Percentiles rank a stretch among this genome's conserved stretches.
Conservation (phyloP, 2,888 invertebrate genomes). For the Anthrax anthrax region DNA sequence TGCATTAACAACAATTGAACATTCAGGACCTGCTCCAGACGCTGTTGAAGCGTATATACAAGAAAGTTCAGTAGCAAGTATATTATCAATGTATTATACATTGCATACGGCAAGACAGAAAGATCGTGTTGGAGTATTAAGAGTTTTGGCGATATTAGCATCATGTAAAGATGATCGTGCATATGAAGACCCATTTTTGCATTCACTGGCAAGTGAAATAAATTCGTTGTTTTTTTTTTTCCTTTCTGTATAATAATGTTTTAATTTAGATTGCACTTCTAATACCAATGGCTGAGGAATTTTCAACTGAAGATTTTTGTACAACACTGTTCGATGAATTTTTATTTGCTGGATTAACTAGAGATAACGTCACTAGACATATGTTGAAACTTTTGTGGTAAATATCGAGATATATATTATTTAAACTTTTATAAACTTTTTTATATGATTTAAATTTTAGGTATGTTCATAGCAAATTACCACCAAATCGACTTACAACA, state of each 20-base stretch:
- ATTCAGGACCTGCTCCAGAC: conserved; percentile 85
- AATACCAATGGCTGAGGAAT: conserved; percentile 82
- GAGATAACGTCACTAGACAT: conserved; percentile 86
- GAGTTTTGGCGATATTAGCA: conserved; percentile 80
- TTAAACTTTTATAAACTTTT: not conserved
- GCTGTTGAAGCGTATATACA: conserved; percentile 86
- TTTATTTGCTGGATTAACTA: conserved; percentile 74
- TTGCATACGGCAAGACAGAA: conserved; percentile 70
- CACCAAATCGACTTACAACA: conserved; percentile 60
- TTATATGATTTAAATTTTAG: conserved; percentile 42
- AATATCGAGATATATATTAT: not conserved
- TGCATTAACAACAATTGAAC: conserved; percentile 84
- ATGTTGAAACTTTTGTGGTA: conserved; percentile 83
- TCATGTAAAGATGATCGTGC: conserved; percentile 84
- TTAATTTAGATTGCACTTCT: conserved; percentile 45
- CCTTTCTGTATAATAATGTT: no score
- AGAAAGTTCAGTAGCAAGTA: conserved; percentile 81
- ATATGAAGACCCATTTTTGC: conserved; percentile 89
- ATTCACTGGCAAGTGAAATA: conserved; percentile 54
- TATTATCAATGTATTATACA: conserved; percentile 89
- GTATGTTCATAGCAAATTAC: conserved; percentile 78
- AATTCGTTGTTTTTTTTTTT: no score
- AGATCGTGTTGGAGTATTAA: conserved; percentile 64
- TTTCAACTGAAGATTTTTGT: conserved; percentile 86
- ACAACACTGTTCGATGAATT: conserved; percentile 93